Conservation (phyloP, 2,797 vertebrate species). For the Takifugu rubripes region DNA sequence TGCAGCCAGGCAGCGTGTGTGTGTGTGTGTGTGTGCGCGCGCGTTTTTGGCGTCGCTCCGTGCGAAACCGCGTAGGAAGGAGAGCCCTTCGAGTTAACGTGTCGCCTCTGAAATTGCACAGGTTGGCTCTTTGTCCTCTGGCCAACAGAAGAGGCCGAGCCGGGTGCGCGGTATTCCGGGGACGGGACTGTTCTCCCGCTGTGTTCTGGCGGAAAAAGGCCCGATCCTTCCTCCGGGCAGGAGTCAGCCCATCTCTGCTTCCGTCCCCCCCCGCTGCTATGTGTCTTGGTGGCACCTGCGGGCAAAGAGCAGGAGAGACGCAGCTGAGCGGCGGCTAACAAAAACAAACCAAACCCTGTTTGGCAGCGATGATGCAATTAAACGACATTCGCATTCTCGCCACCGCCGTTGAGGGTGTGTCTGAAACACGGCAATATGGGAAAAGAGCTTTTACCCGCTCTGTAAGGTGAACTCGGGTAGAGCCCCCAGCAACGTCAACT, state of each 20-base stretch:
- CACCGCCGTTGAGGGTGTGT: no score
- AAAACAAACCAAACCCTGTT: constrained; percentile 11
- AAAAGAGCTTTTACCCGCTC: constrained; percentile 58
- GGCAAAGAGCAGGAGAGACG: constrained; percentile 6
- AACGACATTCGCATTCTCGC: no score
- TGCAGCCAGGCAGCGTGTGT: constrained; percentile 63
- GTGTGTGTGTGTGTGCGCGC: neutral
- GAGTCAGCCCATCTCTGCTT: constrained; percentile 50
- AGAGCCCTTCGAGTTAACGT: constrained; percentile 64
- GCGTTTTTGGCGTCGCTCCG: constrained; percentile 53
- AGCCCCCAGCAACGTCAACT: constrained; percentile 74
- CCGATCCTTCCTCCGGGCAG: constrained; percentile 51
- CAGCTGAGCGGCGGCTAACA: constrained; percentile 5
- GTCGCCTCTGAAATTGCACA: constrained; percentile 60
- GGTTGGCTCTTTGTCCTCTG: constrained; percentile 30
- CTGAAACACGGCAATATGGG: no score
- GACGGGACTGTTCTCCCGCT: constrained; percentile 17
- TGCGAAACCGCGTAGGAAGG: constrained; percentile 34
- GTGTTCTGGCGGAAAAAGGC: constrained; percentile 37
- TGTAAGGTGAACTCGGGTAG: constrained; percentile 74
- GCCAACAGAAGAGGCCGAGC: constrained; percentile 17
- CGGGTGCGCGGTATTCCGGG: constrained; percentile 31
- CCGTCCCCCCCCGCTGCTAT: constrained; percentile 49
- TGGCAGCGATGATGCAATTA: no score
- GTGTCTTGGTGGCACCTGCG: constrained; percentile 75